Base-by-base conservation (phyloP, 2,113 vertebrate species). In the Hippolais icterina region DNA sequence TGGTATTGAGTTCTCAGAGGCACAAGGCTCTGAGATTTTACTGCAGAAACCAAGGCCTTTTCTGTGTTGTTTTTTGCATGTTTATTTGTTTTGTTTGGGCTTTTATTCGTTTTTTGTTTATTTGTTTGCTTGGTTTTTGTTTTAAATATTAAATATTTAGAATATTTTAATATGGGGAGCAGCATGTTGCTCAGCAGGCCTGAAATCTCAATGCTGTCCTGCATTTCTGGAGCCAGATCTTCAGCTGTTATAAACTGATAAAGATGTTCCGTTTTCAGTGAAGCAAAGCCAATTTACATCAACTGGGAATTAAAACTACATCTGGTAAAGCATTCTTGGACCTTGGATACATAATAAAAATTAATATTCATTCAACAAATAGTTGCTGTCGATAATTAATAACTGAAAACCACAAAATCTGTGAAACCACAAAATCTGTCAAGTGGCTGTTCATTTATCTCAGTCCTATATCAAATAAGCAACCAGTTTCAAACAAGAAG, bases 271-370 rank as follows among this genome's bases (percentile, higher is more conserved):
- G 46, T 83, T 72, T 91, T 46, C 74, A 85, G 61, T 86, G 87
- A 92, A 89, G 84, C 57, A 89, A 96, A 93, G 87, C 93, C 91
- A 94, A 89, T 94, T 89, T 87, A 87, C 15, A 75, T 49, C 83
- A 93, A 71, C 31, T 82, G 91, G 77, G 83, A 94, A 78, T 64
- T 84, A 61, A 81, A 92, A 68, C 35, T 89, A 71, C 82, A 91
- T 68, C 80, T 94, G 85, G 68, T 65, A 88, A 94, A 83, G 57
- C 50, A 88, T 70, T 78, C 66, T 83, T 82, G 69, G 50, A 92
- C 92, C 60, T 74, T 66, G n/a, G 64, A 63, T 66, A 75, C 37
- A 57, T 59, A 96, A 95, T 80, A 92, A 83, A 90, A 85, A 85
- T 49, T 57, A 92, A 86, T 87, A 82, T 64, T 94, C 0, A 84